Percentiles rank a stretch among this genome's conserved stretches.
Evolutionary conservation across 2,888 invertebrate species (phyloP).

Genomic region (Subacronicta megacephala): DNA sequence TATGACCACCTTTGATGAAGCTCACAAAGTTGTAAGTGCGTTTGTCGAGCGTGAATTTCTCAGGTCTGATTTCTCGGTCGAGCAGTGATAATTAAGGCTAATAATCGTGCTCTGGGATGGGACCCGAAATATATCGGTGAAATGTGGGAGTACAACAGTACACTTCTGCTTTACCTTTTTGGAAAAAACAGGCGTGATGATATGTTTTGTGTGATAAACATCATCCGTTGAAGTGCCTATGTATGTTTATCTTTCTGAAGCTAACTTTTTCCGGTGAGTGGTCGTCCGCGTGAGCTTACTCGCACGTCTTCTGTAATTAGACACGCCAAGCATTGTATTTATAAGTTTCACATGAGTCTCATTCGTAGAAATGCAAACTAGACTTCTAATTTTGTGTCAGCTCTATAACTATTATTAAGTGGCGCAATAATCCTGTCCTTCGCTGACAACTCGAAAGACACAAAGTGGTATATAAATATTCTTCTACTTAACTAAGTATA

Average conservation of each 20-base stretch:
- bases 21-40: no score
- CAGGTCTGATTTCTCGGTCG: no score
- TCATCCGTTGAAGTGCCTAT: not conserved
- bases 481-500: conserved; percentile 33
- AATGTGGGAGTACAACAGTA: no score
- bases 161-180: no score
- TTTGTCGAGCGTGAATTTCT: no score
- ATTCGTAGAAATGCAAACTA: conserved; percentile 44
- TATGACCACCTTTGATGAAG: no score
- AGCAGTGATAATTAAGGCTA: no score
- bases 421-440: conserved; percentile 38
- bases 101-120: no score
- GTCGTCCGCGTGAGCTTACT: conserved; percentile 28
- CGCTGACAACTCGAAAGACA: conserved; percentile 32
- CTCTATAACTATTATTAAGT: conserved; percentile 36
- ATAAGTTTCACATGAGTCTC: conserved; percentile 43
- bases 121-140: no score
- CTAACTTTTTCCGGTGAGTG: conserved; percentile 11
- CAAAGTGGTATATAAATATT: conserved; percentile 35
- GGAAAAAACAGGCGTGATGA: no score
- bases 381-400: conserved; percentile 24
- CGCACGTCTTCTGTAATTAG: conserved; percentile 43
- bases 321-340: conserved; percentile 44
- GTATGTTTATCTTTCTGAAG: conserved; percentile 16
- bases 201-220: no score